A percentile compares a stretch with the other conserved stretches of the same genome.
Evolutionary conservation across 35 echinoderm and acorn worm genomes (phyloP).

Genomic region (Heliocidaris erythrogramma): DNA sequence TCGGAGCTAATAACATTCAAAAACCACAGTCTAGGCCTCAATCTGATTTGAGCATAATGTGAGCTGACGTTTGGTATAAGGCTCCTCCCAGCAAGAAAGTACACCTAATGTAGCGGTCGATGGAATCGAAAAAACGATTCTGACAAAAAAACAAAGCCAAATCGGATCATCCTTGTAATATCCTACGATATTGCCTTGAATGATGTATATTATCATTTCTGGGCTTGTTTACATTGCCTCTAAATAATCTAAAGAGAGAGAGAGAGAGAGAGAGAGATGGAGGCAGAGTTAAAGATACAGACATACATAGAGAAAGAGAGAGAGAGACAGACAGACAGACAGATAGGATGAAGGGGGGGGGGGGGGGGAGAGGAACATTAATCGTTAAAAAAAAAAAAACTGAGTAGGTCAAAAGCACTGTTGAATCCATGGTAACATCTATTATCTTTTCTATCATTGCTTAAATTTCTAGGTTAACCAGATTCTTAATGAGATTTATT

Average conservation of each 20-base stretch:
- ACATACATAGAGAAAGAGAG: neutral
- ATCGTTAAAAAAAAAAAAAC: too few species aligned
- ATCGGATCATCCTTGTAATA: neutral
- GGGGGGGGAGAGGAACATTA: too few species aligned
- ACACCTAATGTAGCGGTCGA: neutral
- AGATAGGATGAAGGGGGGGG: too few species aligned
- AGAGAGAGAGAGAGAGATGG: neutral
- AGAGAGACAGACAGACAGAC: too few species aligned
- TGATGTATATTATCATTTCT: constrained; percentile 14
- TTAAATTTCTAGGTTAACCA: too few species aligned
- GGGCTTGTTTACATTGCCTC: neutral
- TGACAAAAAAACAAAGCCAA: neutral
- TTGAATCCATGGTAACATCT: too few species aligned
- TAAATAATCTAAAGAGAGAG: neutral
- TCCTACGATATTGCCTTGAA: constrained; percentile 8
- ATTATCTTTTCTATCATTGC: too few species aligned
- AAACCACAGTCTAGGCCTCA: neutral
- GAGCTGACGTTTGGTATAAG: neutral
- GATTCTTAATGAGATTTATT: too few species aligned
- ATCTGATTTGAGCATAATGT: neutral
- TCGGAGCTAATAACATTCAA: neutral
- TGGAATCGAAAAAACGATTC: neutral
- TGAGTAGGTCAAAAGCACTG: too few species aligned
- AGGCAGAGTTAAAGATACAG: neutral
- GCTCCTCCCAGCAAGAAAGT: neutral